Evolutionary conservation across 2,888 invertebrate genomes (phyloP).

Genomic region (Megaustenia siamemsis): DNA sequence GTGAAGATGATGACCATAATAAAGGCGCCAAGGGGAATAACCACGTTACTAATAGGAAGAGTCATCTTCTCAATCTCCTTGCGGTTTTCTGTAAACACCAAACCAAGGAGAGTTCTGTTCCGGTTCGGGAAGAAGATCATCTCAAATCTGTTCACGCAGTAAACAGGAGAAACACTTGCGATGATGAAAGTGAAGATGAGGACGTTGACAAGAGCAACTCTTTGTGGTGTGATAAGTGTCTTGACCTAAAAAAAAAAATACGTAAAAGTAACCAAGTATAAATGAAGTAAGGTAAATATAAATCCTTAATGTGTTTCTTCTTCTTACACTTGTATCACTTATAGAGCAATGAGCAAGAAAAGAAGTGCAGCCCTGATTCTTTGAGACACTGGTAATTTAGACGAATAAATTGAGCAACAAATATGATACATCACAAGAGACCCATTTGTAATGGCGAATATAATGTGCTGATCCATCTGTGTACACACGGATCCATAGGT

Average conservation of each 20-base stretch:
- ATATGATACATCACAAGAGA: too few relatives aligned
- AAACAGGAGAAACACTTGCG: not conserved
- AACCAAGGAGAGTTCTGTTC: slow-evolving; percentile 7
- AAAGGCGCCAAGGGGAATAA: slow-evolving; percentile 13
- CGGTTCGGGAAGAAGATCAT: not conserved
- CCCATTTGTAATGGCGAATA: too few relatives aligned
- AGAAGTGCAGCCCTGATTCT: too few relatives aligned
- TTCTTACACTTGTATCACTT: too few relatives aligned
- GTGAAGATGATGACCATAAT: slow-evolving; percentile 8
- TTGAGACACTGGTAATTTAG: too few relatives aligned
- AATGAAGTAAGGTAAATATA: not conserved
- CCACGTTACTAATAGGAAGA: not conserved
- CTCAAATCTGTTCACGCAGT: not conserved
- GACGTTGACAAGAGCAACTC: not conserved
- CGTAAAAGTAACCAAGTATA: not conserved
- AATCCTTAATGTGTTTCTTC: too few relatives aligned
- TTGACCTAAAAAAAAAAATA: not conserved
- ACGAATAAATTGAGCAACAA: too few relatives aligned
- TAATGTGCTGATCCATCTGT: too few relatives aligned
- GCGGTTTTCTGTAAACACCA: not conserved
- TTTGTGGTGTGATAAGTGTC: slow-evolving; percentile 10
- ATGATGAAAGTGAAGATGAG: not conserved
- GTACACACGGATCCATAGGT: too few relatives aligned
- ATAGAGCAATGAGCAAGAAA: too few relatives aligned
- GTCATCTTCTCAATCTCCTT: not conserved